Evolutionary conservation across 1,140 invertebrate genomes (phyloP).

Genomic region (Calliopsis andreniformis): DNA sequence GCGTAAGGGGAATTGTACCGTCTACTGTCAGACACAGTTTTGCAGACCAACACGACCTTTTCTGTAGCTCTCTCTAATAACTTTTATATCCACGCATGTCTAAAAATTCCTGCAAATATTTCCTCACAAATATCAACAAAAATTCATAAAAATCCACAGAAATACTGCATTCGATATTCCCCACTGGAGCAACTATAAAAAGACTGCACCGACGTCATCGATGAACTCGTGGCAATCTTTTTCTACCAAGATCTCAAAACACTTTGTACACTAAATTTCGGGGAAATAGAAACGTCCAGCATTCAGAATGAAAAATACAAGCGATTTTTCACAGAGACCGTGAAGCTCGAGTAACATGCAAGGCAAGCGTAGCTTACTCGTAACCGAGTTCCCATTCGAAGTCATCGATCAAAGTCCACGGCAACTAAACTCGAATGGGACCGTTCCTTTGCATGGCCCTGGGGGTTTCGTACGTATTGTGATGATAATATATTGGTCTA

Average conservation of each 20-base stretch:
- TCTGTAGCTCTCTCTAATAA: too few species aligned
- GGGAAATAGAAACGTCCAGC: background rate
- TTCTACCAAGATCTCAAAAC: background rate
- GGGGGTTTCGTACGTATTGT: constrained; percentile 38
- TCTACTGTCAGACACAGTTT: too few species aligned
- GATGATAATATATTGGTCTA: constrained; percentile 32
- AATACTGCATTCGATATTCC: too few species aligned
- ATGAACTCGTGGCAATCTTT: background rate
- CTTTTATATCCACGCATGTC: too few species aligned
- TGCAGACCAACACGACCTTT: too few species aligned
- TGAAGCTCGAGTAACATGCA: background rate
- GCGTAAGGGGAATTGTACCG: too few species aligned
- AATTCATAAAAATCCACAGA: too few species aligned
- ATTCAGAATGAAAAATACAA: background rate
- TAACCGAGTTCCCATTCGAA: constrained; percentile 41
- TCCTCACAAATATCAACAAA: too few species aligned
- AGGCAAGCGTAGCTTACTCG: constrained; percentile 26
- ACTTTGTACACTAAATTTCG: background rate
- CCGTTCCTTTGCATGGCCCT: constrained; percentile 48
- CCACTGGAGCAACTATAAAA: too few species aligned
- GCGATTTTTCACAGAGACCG: background rate
- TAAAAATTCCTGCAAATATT: too few species aligned
- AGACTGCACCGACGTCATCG: too few species aligned
- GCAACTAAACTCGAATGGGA: constrained; percentile 40
- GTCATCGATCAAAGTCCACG: constrained; percentile 36